These are phyloP conservation scores for Leguminivora glycinivorella DNA, from an alignment of 1,140 invertebrate genomes.

Conservation along the genomic window DNA sequence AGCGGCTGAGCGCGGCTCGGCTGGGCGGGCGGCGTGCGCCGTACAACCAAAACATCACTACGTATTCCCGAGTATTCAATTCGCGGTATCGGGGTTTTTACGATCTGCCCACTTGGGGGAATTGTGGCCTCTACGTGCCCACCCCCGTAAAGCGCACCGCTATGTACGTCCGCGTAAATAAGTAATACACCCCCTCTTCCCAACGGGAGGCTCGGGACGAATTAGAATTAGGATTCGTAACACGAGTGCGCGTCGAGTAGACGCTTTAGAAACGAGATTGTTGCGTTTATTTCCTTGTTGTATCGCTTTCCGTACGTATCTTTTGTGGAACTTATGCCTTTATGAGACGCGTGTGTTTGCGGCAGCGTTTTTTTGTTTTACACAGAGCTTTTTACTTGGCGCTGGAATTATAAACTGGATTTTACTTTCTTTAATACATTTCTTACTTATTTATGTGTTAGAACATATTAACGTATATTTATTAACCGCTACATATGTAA, in stretches of 20 bases:
- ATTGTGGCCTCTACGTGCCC: slow-evolving; percentile 64
- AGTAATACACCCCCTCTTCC: slow-evolving; percentile 50
- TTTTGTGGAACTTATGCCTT: slow-evolving; percentile 25
- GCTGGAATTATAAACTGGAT: background rate
- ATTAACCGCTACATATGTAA: no score
- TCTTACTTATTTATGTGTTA: background rate
- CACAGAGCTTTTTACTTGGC: background rate
- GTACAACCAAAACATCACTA: slow-evolving; percentile 23
- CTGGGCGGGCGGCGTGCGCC: slow-evolving; percentile 46
- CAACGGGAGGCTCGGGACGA: slow-evolving; percentile 44
- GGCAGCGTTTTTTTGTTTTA: slow-evolving; percentile 7
- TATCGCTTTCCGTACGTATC: slow-evolving; percentile 24
- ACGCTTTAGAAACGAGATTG: slow-evolving; percentile 36
- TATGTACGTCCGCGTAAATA: slow-evolving; percentile 63
- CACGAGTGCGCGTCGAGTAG: slow-evolving; percentile 38
- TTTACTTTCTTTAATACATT: background rate
- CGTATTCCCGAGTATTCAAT: slow-evolving; percentile 53
- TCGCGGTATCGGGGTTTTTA: slow-evolving; percentile 68
- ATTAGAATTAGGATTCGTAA: slow-evolving; percentile 66
- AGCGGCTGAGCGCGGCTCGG: slow-evolving; percentile 36
- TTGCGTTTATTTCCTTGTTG: slow-evolving; percentile 34
- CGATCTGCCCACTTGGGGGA: slow-evolving; percentile 67
- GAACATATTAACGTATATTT: background rate
- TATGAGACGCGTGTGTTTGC: slow-evolving; percentile 23
- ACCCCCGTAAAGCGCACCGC: slow-evolving; percentile 45